Evolutionary conservation across 2,888 invertebrate species (phyloP), one percentile per base, ranked within the genome.

Genomic region (Noctua janthe): DNA sequence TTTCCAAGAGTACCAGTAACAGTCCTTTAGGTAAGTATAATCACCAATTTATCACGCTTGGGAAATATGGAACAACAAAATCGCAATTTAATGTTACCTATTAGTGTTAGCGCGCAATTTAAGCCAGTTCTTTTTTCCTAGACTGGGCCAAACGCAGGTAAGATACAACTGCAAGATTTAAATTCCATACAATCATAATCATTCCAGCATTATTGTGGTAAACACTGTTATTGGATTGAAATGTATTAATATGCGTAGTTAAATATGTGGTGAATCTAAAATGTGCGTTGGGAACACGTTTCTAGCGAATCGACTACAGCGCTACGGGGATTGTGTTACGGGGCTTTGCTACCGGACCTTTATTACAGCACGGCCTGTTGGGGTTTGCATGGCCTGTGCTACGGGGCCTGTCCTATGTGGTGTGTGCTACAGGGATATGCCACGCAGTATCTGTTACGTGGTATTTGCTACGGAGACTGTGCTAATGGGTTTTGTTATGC

Each of bases 31-130:
- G 76, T 47, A 43, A n/a, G 76, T 49, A 43, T 81, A 76, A 76
- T 81, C 51, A 82, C 15, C 43, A 69, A 81, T 82, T 81, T 43
- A 82, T 76, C 67, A 76, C 35, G 67, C 67, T 76, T 76, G 35
- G 67, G 49, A 59, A 67, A 51, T 59, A 56, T 43, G 20, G n/a
- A 67, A 49, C 56, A 43, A 67, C n/a, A 82, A 80, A 59, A 67
- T 47, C 35, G 43, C 20, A 82, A 69, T 75, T 75, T 69, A 3
- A 35, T 82, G n/a, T 35, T 62, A 67, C 67, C 6, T 23, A 54
- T 74, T 59, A 76, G 35, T 17, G 67, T 35, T 51, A 35, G 15
- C 20, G n/a, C 51, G 49, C 49, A 66, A 82, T n/a, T 20, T 15
- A 47, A 51, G 47, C 6, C 43, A 43, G 15, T 47, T 66, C 35